Base-by-base conservation (phyloP, 2,797 vertebrate genomes). In the Spea hammondii region DNA sequence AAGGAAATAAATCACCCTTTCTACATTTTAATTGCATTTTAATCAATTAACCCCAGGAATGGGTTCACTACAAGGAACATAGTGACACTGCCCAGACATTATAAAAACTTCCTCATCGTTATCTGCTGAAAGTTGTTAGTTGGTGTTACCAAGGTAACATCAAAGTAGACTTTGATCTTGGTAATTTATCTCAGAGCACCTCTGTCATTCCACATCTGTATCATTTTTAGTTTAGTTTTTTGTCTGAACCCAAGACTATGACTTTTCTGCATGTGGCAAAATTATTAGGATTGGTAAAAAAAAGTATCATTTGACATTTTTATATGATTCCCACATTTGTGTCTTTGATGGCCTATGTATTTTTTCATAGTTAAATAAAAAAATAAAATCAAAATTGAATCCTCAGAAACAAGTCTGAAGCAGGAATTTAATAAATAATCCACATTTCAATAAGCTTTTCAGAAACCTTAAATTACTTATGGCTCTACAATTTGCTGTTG, bases 101-200 rank as follows among this genome's bases (percentile, higher is more conserved):
- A 65, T 70, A 70, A 70, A 70, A 51, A 51, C 17, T 70, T 32
- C 60, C 68, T 64, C 48, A 50, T 65, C 55, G 70, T 77, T 70
- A 77, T 55, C 46, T 54, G 12, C 11, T 65, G 32, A 0, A 51
- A 46, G 65, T 70, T 44, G 50, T 70, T 71, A 71, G 59, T 45
- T 12, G 46, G 17, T 53, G 67, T 77, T 77, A 8, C 76, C 17
- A 70, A 64, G 76, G 76, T n/a, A 57, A 32, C 74, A 69, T 44
- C n/a, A 65, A 76, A 69, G 54, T 6, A 59, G 10, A 13, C n/a
- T 70, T 65, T 65, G 68, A 70, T 62, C 14, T 13, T 59, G 55
- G n/a, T 48, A 9, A 72, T 48, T 72, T 72, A 72, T 60, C 46
- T 17, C 13, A n/a, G 12, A 71, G 53, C 44, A 47, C 48, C 68